Percentiles rank a stretch among this genome's conserved stretches.
Conservation (phyloP, 2,797 vertebrate species). For the Somateria mollissima region DNA sequence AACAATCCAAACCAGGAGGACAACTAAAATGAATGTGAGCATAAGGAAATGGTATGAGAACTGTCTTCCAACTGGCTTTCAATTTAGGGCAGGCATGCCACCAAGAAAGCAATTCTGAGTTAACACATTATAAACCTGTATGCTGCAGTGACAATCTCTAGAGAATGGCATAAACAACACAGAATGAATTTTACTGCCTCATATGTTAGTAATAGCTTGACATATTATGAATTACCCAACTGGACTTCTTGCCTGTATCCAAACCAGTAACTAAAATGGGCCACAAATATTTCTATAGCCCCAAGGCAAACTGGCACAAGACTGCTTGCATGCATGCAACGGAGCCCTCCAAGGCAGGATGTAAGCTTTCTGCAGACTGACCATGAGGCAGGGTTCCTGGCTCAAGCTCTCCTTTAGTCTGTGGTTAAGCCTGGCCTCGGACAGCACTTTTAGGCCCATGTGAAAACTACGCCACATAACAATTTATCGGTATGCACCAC, state of each 20-base stretch:
- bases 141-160: not conserved
- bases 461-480: not conserved
- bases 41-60: not conserved
- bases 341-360: not conserved
- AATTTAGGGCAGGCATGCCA: not conserved
- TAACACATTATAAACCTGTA: not conserved
- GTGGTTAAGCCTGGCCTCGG: not conserved
- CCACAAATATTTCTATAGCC: not conserved
- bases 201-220: not conserved
- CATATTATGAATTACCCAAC: not conserved
- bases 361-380: not conserved
- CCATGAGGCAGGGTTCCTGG: not conserved
- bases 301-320: not conserved
- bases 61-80: slow-evolving; percentile 5
- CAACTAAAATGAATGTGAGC: not conserved
- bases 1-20: not conserved
- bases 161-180: not conserved
- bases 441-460: not conserved
- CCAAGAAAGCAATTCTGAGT: slow-evolving; percentile 1
- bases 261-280: not conserved
- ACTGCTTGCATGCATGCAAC: not conserved
- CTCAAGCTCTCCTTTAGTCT: not conserved
- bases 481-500: not conserved
- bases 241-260: not conserved
- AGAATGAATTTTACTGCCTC: not conserved